Conservation (phyloP, 2,113 vertebrate species). For the Hemichromis elongatus region DNA sequence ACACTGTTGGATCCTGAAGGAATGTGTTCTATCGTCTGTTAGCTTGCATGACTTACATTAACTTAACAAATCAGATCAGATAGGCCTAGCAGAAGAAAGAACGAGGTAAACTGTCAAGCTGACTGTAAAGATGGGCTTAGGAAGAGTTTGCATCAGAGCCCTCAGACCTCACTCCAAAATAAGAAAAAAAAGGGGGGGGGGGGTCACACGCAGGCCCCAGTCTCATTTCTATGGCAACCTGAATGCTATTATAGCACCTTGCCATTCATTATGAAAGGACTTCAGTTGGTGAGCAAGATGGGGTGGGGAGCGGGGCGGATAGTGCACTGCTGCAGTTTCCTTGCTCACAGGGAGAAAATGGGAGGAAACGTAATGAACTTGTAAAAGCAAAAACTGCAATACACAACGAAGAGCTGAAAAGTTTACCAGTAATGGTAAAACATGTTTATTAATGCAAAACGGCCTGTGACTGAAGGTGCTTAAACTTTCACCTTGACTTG, state of each 20-base stretch:
- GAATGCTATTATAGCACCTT: slow-evolving; percentile 96
- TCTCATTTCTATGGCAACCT: slow-evolving; percentile 95
- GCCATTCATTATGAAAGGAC: slow-evolving; percentile 98
- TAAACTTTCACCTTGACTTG: not conserved
- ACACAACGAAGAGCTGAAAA: not conserved
- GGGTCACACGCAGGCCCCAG: slow-evolving; percentile 87
- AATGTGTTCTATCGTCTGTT: not conserved
- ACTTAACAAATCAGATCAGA: not conserved
- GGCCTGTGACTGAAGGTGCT: not conserved
- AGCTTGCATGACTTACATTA: not conserved
- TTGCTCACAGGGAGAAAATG: slow-evolving; percentile 37
- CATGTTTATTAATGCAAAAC: not conserved
- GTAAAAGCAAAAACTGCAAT: not conserved
- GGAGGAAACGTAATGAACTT: slow-evolving; percentile 19
- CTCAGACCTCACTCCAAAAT: slow-evolving; percentile 82
- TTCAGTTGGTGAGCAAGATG: slow-evolving; percentile 83
- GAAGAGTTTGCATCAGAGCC: slow-evolving; percentile 77
- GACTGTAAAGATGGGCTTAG: not conserved
- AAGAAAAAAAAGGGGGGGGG: slow-evolving; percentile 3
- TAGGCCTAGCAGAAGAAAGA: not conserved
- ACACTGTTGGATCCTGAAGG: not conserved
- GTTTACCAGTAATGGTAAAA: not conserved
- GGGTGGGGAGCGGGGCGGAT: slow-evolving; percentile 3
- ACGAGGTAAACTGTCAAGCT: slow-evolving; percentile 12
- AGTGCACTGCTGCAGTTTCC: slow-evolving; percentile 18